A percentile compares a stretch with the other conserved stretches of the same genome.
phyloP scores from a whole-genome alignment of 2,797 vertebrate genomes.

The Mus spretus region DNA sequence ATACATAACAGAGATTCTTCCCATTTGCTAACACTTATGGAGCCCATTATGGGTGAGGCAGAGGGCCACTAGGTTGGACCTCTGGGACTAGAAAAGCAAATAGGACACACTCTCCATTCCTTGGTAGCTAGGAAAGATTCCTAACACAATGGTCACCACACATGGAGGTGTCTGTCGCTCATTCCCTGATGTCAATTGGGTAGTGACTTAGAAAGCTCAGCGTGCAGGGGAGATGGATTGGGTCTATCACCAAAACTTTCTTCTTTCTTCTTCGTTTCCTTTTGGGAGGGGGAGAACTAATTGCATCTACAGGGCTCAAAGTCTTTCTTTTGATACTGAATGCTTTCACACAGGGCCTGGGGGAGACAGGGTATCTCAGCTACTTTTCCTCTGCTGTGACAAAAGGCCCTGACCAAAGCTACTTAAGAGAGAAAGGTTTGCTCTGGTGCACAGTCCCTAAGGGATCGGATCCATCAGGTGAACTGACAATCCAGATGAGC shows the following conservation, averaged over 20 bases:
- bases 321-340: not conserved
- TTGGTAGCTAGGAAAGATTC: not conserved
- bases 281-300: not conserved
- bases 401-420: not conserved
- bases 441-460: not conserved
- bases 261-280: not conserved
- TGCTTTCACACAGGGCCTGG: not conserved
- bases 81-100: not conserved
- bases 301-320: not conserved
- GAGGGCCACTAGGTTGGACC: not conserved
- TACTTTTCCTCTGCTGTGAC: not conserved
- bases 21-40: not conserved
- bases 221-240: not conserved
- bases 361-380: not conserved
- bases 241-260: not conserved
- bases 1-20: not conserved
- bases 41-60: not conserved
- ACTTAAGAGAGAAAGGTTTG: not conserved
- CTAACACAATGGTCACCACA: not conserved
- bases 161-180: too few relatives aligned
- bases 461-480: not conserved
- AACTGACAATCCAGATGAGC: not conserved
- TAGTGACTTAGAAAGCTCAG: not conserved
- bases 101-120: rapidly evolving
- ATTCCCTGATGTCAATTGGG: rapidly evolving